Evolutionary conservation across 2,888 invertebrate species (phyloP).

Genomic region (Conomelus anceps): DNA sequence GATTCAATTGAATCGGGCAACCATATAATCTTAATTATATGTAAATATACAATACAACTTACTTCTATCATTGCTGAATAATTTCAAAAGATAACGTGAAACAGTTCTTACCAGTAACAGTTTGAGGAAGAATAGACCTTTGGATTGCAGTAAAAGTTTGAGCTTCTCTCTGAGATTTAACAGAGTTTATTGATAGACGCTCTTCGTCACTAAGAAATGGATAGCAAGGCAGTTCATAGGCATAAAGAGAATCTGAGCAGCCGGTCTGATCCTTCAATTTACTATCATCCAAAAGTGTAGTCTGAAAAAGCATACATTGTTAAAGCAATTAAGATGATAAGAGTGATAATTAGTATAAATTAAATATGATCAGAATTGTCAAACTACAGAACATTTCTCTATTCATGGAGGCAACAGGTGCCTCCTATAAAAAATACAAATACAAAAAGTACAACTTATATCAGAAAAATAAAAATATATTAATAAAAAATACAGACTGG

Average conservation of each 20-base stretch:
- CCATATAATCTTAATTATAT: no score
- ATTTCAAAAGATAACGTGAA: no score
- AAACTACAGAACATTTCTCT: no score
- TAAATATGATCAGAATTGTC: not conserved
- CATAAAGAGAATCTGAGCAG: slow-evolving; percentile 46
- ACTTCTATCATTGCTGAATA: no score
- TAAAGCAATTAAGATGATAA: not conserved
- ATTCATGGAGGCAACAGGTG: no score
- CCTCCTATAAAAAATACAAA: no score
- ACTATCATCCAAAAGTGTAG: slow-evolving; percentile 43
- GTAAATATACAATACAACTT: no score
- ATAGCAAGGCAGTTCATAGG: slow-evolving; percentile 57
- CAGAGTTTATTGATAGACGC: slow-evolving; percentile 33
- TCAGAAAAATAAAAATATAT: no score
- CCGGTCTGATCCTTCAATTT: slow-evolving; percentile 37
- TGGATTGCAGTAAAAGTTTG: slow-evolving; percentile 42
- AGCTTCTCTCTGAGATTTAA: slow-evolving; percentile 37
- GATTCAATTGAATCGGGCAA: no score
- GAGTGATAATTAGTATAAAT: not conserved
- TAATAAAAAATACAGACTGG: no score
- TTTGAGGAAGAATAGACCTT: slow-evolving; percentile 35
- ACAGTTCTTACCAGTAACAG: not conserved
- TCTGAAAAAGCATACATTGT: slow-evolving; percentile 37
- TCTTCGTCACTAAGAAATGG: slow-evolving; percentile 36
- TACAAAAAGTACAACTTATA: no score